These are phyloP conservation scores for Eufriesea mexicana DNA, from an alignment of 1,140 invertebrate genomes.

Conservation along the genomic window DNA sequence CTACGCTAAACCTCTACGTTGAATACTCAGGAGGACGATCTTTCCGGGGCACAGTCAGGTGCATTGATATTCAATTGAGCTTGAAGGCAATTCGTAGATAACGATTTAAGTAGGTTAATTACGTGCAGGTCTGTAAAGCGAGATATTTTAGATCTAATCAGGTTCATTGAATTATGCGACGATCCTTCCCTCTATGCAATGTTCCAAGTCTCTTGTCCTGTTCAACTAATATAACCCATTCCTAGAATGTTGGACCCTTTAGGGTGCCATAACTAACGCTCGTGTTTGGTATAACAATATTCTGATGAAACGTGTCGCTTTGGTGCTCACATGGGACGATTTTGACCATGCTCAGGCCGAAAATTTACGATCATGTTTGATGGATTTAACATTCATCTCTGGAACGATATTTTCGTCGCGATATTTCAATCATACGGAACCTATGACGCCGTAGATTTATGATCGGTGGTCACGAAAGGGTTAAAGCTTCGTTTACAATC, in stretches of 20 bases:
- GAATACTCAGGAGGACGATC: not conserved
- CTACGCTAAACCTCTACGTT: too few species aligned
- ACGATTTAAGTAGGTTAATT: slow-evolving; percentile 2
- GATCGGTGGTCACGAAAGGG: not conserved
- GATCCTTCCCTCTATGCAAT: not conserved
- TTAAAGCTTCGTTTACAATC: slow-evolving; percentile 7
- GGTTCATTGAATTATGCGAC: not conserved
- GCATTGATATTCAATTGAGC: not conserved
- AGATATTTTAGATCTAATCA: slow-evolving; percentile 10
- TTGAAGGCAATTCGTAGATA: not conserved
- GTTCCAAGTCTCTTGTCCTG: not conserved
- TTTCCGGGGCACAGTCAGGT: not conserved
- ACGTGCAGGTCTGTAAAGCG: not conserved
- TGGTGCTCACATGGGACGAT: not conserved
- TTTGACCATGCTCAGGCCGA: not conserved
- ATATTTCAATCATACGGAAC: not conserved
- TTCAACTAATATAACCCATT: not conserved
- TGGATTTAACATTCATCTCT: not conserved
- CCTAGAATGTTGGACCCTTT: not conserved
- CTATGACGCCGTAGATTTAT: not conserved
- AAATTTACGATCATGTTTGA: not conserved
- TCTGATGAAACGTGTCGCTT: not conserved
- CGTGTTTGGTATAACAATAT: slow-evolving; percentile 12
- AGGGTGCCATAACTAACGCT: slow-evolving; percentile 1
- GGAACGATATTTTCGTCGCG: not conserved